Percentiles rank a stretch among this genome's conserved stretches.
Conservation (phyloP, 1,140 invertebrate genomes). For the Drepana arcuata region DNA sequence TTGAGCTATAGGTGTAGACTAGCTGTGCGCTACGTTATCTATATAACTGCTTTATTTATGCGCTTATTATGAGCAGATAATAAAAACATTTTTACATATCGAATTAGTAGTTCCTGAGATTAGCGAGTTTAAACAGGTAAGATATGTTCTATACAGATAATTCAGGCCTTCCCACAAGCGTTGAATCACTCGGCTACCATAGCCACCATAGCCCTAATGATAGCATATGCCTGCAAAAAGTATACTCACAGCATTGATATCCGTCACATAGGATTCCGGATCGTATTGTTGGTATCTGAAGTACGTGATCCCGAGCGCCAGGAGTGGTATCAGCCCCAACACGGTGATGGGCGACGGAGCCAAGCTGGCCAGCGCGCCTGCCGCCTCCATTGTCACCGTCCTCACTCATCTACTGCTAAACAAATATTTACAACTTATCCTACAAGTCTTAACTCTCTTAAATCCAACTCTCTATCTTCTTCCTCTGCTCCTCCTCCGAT, state of each 20-base stretch:
- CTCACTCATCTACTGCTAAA: constrained; percentile 52
- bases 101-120: no score
- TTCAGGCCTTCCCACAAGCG: no score
- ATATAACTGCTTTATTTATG: no score
- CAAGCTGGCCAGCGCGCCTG: constrained; percentile 62
- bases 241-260: constrained; percentile 78
- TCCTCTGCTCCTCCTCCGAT: constrained; percentile 60
- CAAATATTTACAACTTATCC: constrained; percentile 60
- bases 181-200: no score
- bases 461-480: constrained; percentile 59
- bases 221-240: no score
- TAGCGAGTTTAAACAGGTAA: no score
- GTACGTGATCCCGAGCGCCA: constrained; percentile 84
- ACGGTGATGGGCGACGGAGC: constrained; percentile 70
- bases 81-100: no score
- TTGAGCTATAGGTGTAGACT: no score
- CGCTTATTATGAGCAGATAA: no score
- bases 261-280: constrained; percentile 83
- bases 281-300: constrained; percentile 86
- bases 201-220: no score
- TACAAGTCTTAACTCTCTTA: constrained; percentile 48
- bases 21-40: no score
- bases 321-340: constrained; percentile 82
- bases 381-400: constrained; percentile 53
- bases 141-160: no score